These are phyloP conservation scores for Henricia sp. DNA, from an alignment of 53 echinoderm and acorn worm species.

Conservation along the genomic window DNA sequence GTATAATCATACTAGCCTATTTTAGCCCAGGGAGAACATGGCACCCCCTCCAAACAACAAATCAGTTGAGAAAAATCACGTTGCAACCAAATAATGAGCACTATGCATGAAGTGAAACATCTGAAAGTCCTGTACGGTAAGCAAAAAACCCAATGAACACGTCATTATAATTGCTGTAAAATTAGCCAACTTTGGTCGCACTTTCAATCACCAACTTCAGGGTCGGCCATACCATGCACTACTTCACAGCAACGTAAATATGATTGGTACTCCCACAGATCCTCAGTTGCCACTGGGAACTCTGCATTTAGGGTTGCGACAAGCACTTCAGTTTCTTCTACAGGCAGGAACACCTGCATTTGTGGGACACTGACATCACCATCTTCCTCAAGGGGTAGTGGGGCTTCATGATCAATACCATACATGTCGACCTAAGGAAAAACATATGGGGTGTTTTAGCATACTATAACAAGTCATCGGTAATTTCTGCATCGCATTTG, in stretches of 20 bases:
- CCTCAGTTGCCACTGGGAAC: slow-evolving; percentile 3
- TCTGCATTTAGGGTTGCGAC: slow-evolving; percentile 14
- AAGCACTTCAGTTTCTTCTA: slow-evolving; percentile 20
- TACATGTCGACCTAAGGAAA: not conserved
- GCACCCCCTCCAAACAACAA: too few species aligned
- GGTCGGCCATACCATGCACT: slow-evolving; percentile 3
- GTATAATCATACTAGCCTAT: too few species aligned
- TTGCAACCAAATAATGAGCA: too few species aligned
- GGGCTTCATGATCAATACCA: slow-evolving; percentile 28
- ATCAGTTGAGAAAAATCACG: too few species aligned
- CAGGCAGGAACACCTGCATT: slow-evolving; percentile 16
- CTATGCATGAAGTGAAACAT: too few species aligned
- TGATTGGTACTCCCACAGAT: slow-evolving; percentile 37
- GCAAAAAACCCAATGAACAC: too few species aligned
- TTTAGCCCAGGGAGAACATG: too few species aligned
- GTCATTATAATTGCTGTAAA: too few species aligned
- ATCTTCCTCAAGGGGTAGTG: slow-evolving; percentile 22
- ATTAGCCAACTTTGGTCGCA: too few species aligned
- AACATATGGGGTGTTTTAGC: not conserved
- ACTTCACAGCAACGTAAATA: slow-evolving; percentile 7
- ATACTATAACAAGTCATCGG: not conserved
- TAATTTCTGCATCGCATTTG: too few species aligned
- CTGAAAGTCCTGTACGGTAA: too few species aligned
- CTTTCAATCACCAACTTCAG: not conserved
- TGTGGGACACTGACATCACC: slow-evolving; percentile 8